Percentiles rank a stretch among this genome's conserved stretches.
These are phyloP conservation scores for Xylocampa areola DNA, from an alignment of 2,888 invertebrate genomes.

Conservation along the genomic window DNA sequence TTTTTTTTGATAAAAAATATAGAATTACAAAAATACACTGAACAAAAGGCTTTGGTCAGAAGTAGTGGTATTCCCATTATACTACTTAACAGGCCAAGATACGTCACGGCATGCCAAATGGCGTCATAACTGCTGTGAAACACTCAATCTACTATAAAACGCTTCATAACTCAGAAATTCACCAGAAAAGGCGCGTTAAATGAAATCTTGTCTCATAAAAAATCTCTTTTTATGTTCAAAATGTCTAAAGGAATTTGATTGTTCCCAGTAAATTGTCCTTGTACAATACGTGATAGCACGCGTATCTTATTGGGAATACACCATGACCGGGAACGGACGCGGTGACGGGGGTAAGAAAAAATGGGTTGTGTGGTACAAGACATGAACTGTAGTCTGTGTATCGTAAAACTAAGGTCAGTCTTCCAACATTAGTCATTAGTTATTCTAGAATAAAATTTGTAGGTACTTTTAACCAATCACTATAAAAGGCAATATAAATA, in stretches of 20 bases:
- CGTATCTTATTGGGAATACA: slow-evolving; percentile 50
- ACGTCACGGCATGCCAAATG: neutral
- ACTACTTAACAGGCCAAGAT: no score
- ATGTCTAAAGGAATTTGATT: slow-evolving; percentile 41
- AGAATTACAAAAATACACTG: no score
- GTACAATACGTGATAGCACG: slow-evolving; percentile 56
- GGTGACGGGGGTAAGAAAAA: slow-evolving; percentile 42
- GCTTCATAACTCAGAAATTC: neutral
- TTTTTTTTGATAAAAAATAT: no score
- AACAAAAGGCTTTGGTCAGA: no score
- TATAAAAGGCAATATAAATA: no score
- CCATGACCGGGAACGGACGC: slow-evolving; percentile 61
- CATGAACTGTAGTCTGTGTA: neutral
- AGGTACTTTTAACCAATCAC: no score
- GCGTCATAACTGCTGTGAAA: neutral
- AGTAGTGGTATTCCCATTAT: no score
- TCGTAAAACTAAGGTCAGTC: no score
- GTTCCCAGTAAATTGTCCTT: slow-evolving; percentile 42
- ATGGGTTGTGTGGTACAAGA: slow-evolving; percentile 37
- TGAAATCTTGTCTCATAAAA: neutral
- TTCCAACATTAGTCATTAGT: no score
- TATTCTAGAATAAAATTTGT: no score
- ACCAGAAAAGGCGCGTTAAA: no score
- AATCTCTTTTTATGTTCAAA: neutral
- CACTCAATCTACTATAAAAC: neutral